Percentiles rank a stretch among this genome's conserved stretches.
Conservation (phyloP, 2,888 invertebrate genomes). For the Danaus chrysippus region DNA sequence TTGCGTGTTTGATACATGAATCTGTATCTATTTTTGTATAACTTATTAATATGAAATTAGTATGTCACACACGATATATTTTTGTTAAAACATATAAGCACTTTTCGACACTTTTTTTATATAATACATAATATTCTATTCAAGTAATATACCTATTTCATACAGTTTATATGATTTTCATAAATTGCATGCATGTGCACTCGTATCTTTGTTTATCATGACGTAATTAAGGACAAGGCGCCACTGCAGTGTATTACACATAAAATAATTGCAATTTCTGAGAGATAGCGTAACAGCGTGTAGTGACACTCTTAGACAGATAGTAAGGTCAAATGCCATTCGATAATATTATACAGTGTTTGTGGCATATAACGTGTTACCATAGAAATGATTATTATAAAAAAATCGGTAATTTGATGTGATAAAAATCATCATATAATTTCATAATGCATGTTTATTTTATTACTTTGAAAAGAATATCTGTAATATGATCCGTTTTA, state of each 20-base stretch:
- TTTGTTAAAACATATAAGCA: no score
- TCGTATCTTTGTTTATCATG: conserved; percentile 15
- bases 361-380: conserved; percentile 22
- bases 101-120: no score
- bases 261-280: conserved; percentile 52
- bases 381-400: conserved; percentile 23
- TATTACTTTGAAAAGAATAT: not conserved
- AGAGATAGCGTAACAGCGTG: conserved; percentile 54
- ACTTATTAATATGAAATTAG: no score
- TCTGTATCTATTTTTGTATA: no score
- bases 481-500: conserved; percentile 1
- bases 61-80: no score
- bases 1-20: no score
- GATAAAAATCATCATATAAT: no score
- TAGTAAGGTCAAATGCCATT: conserved; percentile 57
- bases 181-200: no score
- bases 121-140: no score
- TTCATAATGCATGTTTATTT: not conserved
- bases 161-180: no score
- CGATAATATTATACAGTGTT: conserved; percentile 29
- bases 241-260: conserved; percentile 19
- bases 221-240: conserved; percentile 27
- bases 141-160: no score
- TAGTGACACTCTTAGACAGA: conserved; percentile 55
- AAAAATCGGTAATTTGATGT: no score